These are phyloP conservation scores for Napeogenes sylphis DNA, from an alignment of 2,888 invertebrate species.

Conservation along the genomic window DNA sequence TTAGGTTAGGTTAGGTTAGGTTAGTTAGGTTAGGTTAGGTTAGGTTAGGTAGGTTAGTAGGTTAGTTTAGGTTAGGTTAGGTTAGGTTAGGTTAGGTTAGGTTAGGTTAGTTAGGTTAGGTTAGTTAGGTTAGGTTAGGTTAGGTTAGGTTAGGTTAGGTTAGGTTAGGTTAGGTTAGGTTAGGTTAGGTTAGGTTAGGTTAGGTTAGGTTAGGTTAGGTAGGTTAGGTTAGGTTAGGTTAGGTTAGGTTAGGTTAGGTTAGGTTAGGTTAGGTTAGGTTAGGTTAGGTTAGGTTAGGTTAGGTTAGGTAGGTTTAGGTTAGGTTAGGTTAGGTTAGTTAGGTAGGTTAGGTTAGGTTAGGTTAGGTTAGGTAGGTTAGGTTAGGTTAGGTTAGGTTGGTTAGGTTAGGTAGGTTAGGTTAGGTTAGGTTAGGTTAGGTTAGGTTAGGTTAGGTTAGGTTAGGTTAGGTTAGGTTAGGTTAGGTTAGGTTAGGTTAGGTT, in stretches of 20 bases:
- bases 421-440: constrained; percentile 36
- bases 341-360: constrained; percentile 34
- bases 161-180: constrained; percentile 34
- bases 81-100: constrained; percentile 33
- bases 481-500: constrained; percentile 32
- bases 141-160: constrained; percentile 29
- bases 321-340: constrained; percentile 33
- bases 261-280: constrained; percentile 34
- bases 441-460: constrained; percentile 37
- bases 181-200: too few species aligned
- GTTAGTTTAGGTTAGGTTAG: constrained; percentile 33
- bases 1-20: constrained; percentile 20
- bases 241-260: constrained; percentile 30
- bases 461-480: constrained; percentile 32
- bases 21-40: constrained; percentile 29
- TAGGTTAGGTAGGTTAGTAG: constrained; percentile 33
- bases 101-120: constrained; percentile 35
- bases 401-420: constrained; percentile 30
- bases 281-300: constrained; percentile 34
- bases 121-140: constrained; percentile 25
- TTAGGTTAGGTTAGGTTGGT: constrained; percentile 33
- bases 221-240: constrained; percentile 29
- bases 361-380: constrained; percentile 33
- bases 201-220: too few species aligned
- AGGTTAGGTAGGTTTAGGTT: constrained; percentile 33